Base-by-base conservation (phyloP, 1,140 invertebrate genomes). In the Mizuhopecten yessoensis region DNA sequence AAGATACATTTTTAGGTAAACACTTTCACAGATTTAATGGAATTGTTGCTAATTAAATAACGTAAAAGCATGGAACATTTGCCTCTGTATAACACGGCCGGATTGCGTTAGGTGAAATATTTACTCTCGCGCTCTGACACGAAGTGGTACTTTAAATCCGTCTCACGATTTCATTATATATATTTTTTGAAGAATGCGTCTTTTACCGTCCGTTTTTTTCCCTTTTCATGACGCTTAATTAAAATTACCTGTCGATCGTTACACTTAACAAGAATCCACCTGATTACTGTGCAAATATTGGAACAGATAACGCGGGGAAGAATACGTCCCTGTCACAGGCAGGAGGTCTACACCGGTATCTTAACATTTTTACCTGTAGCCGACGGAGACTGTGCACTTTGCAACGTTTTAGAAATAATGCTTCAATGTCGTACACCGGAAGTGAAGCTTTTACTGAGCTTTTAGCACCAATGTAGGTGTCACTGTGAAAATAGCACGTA, bases 341-440 rank as follows among this genome's bases (percentile, higher is more conserved):
- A n/a, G 57, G 57, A 75, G 57, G 57, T 75, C 57, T n/a, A 29
- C 57, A 29, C 57, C 0, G 3, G n/a, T 75, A 75, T 75, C 57
- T 75, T 75, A 75, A 75, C 17, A 75, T 75, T 75, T 57, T 13
- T 75, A 75, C 57, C 57, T 29, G 57, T 75, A 75, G n/a, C 57
- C n/a, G 57, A 75, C 11, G 23, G 57, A 75, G 57, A 75, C 23
- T 75, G 57, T 75, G 57, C 57, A 75, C 57, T 75, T 75, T 75
- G 57, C 57, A 75, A 75, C 57, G 29, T 75, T 75, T 75, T 75
- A n/a, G 57, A 75, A 75, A 75, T 75, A 75, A 75, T 75, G 57
- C 57, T 75, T 29, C 57, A 75, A 75, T 75, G 57, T 17, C 23
- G 57, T 29, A 75, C 17, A 75, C 57, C 57, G 57, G 57, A 75